Evolutionary conservation across 2,113 vertebrate genomes (phyloP).

Genomic region (Gymnobelideus leadbeateri): DNA sequence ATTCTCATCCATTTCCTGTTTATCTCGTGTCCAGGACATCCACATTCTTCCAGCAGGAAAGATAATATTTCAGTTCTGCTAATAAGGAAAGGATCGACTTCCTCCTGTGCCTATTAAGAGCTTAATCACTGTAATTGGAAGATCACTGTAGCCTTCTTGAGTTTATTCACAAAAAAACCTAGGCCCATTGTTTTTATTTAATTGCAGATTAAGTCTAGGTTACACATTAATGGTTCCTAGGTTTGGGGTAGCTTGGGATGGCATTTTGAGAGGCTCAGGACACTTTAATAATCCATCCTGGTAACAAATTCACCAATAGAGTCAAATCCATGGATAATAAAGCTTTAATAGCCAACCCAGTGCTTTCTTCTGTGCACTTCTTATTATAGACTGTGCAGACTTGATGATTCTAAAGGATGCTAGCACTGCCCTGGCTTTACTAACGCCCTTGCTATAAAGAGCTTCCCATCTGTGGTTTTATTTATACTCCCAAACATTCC

Average conservation of each 20-base stretch:
- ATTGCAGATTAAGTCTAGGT: background rate
- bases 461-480: background rate
- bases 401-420: background rate
- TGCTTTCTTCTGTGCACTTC: background rate
- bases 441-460: background rate
- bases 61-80: slow-evolving; percentile 31
- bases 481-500: slow-evolving; percentile 7
- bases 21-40: slow-evolving; percentile 48
- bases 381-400: background rate
- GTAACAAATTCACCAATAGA: background rate
- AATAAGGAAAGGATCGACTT: background rate
- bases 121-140: background rate
- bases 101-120: background rate
- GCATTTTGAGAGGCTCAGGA: background rate
- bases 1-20: slow-evolving; percentile 52
- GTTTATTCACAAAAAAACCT: background rate
- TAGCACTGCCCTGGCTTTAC: background rate
- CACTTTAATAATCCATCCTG: background rate
- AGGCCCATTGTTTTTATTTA: background rate
- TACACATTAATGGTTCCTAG: background rate
- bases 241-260: background rate
- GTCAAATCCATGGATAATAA: background rate
- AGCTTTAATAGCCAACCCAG: background rate
- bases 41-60: slow-evolving; percentile 60
- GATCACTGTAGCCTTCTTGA: background rate